Evolutionary conservation across 2,888 invertebrate genomes (phyloP).

Genomic region (Heteromurus nitidus): DNA sequence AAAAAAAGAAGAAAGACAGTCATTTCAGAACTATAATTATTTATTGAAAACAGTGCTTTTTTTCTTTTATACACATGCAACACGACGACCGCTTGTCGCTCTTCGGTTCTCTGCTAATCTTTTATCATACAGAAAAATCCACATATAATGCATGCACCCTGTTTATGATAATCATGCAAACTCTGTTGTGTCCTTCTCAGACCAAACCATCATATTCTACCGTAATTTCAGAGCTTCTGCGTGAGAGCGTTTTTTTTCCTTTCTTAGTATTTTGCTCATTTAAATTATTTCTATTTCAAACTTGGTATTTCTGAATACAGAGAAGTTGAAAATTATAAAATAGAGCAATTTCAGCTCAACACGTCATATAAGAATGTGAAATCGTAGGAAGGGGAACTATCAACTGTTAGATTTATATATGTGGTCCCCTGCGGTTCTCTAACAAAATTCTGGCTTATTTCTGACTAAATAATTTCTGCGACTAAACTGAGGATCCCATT

Average conservation of each 20-base stretch:
- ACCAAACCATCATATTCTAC: conserved; percentile 8
- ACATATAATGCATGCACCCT: conserved; percentile 32
- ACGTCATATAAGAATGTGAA: too few species aligned
- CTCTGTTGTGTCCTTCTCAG: conserved; percentile 20
- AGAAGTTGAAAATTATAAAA: not conserved
- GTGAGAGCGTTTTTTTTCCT: conserved; percentile 38
- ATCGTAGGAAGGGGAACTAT: too few species aligned
- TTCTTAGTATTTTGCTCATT: conserved; percentile 24
- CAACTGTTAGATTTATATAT: too few species aligned
- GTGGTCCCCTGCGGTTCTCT: too few species aligned
- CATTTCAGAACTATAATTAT: conserved; percentile 35
- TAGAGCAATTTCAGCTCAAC: not conserved
- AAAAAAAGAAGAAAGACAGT: conserved; percentile 14
- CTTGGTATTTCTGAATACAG: not conserved
- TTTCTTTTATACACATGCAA: conserved; percentile 34
- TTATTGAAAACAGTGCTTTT: conserved; percentile 31
- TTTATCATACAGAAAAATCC: conserved; percentile 15
- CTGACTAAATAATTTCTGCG: too few species aligned
- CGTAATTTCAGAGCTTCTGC: conserved; percentile 30
- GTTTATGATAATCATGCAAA: conserved; percentile 44
- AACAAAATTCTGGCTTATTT: too few species aligned
- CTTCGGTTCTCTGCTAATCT: conserved; percentile 28
- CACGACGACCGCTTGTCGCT: not conserved
- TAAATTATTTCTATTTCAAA: conserved; percentile 30
- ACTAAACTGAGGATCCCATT: too few species aligned